phyloP scores from a whole-genome alignment of 2,113 vertebrate genomes.

The Engraulis encrasicolus region DNA sequence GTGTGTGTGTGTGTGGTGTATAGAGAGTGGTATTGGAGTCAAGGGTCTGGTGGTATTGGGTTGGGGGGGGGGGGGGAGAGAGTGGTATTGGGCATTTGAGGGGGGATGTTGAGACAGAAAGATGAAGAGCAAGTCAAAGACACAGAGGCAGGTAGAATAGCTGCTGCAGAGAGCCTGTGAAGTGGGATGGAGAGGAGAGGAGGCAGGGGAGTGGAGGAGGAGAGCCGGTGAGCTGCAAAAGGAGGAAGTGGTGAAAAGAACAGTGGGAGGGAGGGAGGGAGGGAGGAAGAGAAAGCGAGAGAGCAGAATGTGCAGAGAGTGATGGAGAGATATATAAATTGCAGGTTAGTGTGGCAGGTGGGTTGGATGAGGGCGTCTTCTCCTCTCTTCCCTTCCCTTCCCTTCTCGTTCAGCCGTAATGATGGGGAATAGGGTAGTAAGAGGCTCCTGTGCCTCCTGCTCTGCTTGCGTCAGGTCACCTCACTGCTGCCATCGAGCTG shows the following conservation, averaged over 20 bases:
- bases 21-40: no score
- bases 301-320: neutral
- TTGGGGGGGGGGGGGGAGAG: no score
- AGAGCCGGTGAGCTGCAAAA: neutral
- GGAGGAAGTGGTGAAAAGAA: neutral
- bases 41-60: no score
- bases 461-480: neutral
- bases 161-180: no score
- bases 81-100: no score
- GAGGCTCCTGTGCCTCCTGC: slow-evolving; percentile 30
- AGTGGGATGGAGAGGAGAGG: neutral
- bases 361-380: neutral
- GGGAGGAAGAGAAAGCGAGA: neutral
- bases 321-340: neutral
- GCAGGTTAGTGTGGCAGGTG: slow-evolving; percentile 27
- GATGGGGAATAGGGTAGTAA: slow-evolving; percentile 32
- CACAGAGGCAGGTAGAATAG: neutral
- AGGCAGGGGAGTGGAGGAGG: neutral
- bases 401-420: slow-evolving; percentile 23
- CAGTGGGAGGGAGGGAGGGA: neutral
- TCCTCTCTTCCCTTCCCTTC: no score
- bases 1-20: neutral
- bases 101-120: no score
- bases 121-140: neutral
- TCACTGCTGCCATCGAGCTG: neutral